A percentile compares a stretch with the other conserved stretches of the same genome.
These are phyloP conservation scores for Alligator mississippiensis DNA, from an alignment of 2,113 vertebrate genomes.

Conservation along the genomic window DNA sequence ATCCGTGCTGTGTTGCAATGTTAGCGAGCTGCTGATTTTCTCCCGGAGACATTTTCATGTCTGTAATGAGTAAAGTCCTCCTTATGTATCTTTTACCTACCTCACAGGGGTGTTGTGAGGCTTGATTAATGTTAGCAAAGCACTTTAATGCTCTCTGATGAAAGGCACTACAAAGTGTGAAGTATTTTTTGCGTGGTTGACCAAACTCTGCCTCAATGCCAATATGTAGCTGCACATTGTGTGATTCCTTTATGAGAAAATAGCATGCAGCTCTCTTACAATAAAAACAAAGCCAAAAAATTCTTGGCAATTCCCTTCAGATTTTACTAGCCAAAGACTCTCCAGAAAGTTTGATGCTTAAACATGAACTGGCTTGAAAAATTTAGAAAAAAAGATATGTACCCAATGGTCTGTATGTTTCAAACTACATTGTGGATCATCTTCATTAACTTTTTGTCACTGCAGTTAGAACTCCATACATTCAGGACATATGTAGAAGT, in stretches of 20 bases:
- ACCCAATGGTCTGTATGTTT: neutral
- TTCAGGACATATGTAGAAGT: neutral
- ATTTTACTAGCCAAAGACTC: slow-evolving; percentile 25
- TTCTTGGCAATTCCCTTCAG: slow-evolving; percentile 15
- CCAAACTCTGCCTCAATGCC: slow-evolving; percentile 34
- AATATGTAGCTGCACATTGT: slow-evolving; percentile 11
- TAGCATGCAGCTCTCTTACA: neutral
- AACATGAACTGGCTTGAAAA: neutral
- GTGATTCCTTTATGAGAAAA: slow-evolving; percentile 33
- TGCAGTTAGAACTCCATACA: neutral
- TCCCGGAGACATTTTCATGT: neutral
- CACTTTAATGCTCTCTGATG: slow-evolving; percentile 40
- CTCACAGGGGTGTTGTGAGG: slow-evolving; percentile 67
- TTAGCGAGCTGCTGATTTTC: neutral
- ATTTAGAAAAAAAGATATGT: neutral
- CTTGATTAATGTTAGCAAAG: slow-evolving; percentile 55
- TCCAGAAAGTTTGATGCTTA: slow-evolving; percentile 19
- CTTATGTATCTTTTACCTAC: slow-evolving; percentile 56
- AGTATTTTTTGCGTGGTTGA: slow-evolving; percentile 40
- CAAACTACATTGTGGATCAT: neutral
- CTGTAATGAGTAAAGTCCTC: slow-evolving; percentile 22
- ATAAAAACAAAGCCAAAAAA: slow-evolving; percentile 25
- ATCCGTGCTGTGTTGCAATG: neutral
- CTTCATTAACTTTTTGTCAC: neutral
- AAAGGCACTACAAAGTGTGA: slow-evolving; percentile 36